Percentiles rank a stretch among this genome's conserved stretches.
Evolutionary conservation across 2,888 invertebrate genomes (phyloP).

Genomic region (Lasioglossum vierecki): DNA sequence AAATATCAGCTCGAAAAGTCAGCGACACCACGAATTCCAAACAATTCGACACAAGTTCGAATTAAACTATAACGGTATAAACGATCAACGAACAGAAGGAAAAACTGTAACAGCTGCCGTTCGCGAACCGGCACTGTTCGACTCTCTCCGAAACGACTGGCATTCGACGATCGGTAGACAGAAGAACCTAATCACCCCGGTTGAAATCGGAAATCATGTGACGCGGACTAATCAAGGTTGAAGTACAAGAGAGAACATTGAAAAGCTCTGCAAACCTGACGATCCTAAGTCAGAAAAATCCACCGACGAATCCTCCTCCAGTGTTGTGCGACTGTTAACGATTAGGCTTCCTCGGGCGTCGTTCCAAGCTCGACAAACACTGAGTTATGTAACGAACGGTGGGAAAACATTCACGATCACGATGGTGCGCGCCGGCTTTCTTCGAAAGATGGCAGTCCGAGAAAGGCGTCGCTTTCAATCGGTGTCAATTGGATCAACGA

Average conservation of each 20-base stretch:
- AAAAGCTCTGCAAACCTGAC: neutral
- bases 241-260: neutral
- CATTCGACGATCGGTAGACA: neutral
- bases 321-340: neutral
- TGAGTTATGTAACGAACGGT: neutral
- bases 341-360: neutral
- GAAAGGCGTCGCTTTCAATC: neutral
- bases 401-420: neutral
- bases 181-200: neutral
- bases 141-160: neutral
- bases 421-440: neutral
- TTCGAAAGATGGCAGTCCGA: neutral
- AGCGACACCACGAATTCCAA: neutral
- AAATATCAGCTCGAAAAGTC: neutral
- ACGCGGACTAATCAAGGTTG: neutral
- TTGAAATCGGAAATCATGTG: neutral
- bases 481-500: neutral
- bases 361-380: neutral
- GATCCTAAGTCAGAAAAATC: neutral
- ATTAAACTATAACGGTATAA: neutral
- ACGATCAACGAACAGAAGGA: neutral
- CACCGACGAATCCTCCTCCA: neutral
- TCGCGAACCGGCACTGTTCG: neutral
- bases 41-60: neutral
- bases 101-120: neutral